Conservation (phyloP, 2,113 vertebrate genomes). For the Sigmodon hispidus region DNA sequence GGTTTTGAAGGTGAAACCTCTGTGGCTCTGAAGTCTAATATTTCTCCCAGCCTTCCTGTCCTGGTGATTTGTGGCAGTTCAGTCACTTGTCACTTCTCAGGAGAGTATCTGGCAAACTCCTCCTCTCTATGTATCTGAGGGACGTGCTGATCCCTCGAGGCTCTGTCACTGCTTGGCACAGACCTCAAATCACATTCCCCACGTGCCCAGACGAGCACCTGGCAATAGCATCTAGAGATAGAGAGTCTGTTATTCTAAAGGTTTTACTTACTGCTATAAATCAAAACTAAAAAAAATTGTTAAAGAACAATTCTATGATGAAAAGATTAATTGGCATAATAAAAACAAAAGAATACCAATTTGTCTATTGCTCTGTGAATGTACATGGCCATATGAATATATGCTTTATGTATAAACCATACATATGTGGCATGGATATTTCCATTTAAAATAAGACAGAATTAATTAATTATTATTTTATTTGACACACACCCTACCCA, state of each 20-base stretch:
- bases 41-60: neutral
- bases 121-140: neutral
- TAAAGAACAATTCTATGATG: neutral
- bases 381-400: neutral
- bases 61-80: neutral
- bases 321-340: neutral
- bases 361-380: neutral
- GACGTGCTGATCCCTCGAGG: neutral
- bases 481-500: neutral
- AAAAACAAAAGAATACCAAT: neutral
- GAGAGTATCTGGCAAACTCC: neutral
- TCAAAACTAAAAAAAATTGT: neutral
- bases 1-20: neutral
- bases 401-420: neutral
- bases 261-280: constrained; percentile 39
- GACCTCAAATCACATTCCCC: constrained; percentile 10
- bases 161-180: constrained; percentile 2
- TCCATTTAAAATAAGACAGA: constrained; percentile 42
- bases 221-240: neutral
- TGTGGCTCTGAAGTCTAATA: too few relatives aligned
- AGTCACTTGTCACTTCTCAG: neutral
- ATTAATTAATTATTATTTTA: neutral
- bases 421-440: neutral
- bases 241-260: constrained; percentile 45
- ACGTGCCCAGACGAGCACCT: constrained; percentile 39